Conservation (phyloP, 2,797 vertebrate species). For the Acanthis flammea region DNA sequence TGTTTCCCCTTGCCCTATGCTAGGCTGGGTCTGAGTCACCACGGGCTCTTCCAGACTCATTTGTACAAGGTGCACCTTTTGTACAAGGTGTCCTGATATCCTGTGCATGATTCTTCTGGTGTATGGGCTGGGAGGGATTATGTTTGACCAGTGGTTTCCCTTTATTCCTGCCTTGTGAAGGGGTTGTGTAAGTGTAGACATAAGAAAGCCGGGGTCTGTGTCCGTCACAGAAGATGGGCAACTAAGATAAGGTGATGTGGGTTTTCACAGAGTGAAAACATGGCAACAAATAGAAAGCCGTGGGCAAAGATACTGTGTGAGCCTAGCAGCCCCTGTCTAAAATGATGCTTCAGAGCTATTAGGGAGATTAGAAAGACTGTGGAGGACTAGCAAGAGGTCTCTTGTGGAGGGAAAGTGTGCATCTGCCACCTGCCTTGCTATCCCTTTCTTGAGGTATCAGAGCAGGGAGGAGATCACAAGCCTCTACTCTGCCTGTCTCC, state of each 20-base stretch:
- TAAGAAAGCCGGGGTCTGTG: background rate
- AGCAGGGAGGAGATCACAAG: background rate
- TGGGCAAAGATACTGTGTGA: background rate
- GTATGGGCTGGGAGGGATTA: background rate
- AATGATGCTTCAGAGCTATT: background rate
- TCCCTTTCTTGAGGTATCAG: background rate
- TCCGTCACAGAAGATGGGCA: accelerated
- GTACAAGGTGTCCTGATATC: background rate
- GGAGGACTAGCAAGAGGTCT: background rate
- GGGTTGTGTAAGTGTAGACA: background rate
- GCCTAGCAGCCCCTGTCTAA: background rate
- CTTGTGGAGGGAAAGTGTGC: background rate
- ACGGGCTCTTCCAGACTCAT: accelerated
- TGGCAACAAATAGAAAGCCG: background rate
- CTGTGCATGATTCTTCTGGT: accelerated
- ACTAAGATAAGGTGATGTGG: background rate
- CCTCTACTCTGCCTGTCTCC: background rate
- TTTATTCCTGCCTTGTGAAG: background rate
- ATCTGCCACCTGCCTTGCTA: background rate
- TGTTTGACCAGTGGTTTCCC: background rate
- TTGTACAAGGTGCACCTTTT: background rate
- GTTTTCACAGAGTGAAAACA: background rate
- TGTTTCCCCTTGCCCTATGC: background rate
- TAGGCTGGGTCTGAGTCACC: background rate
- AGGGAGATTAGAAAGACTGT: background rate